Evolutionary conservation across 2,888 invertebrate genomes (phyloP).

Genomic region (Pyrrhosoma nymphula): DNA sequence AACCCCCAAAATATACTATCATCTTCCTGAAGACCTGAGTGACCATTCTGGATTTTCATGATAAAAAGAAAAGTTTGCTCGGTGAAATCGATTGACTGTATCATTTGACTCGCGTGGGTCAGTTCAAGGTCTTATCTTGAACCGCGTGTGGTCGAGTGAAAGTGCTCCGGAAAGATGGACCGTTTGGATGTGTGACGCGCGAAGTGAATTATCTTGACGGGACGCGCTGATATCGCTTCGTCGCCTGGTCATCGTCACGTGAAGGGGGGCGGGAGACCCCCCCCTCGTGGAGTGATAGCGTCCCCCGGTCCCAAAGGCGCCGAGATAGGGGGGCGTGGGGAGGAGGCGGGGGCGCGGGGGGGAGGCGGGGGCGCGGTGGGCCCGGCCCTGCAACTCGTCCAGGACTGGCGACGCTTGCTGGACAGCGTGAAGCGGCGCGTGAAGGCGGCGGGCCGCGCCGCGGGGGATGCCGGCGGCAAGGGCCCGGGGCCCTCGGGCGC

Average conservation of each 20-base stretch:
- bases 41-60: no score
- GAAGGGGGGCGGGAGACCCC: background rate
- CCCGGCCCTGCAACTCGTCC: slow-evolving; percentile 45
- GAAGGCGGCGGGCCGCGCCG: slow-evolving; percentile 41
- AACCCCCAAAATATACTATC: no score
- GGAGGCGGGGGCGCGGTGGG: slow-evolving; percentile 19
- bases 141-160: no score
- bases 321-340: slow-evolving; percentile 36
- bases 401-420: slow-evolving; percentile 57
- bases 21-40: no score
- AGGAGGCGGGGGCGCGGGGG: background rate
- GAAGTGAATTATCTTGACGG: no score
- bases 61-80: no score
- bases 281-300: background rate
- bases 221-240: background rate
- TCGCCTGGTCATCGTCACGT: background rate
- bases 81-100: no score
- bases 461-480: background rate
- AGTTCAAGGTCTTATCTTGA: no score
- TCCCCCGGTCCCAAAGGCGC: background rate
- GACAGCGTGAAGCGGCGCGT: slow-evolving; percentile 45
- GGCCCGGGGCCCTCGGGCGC: background rate
- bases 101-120: no score
- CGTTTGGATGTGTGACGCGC: no score
- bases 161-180: no score